Evolutionary conservation across 2,113 vertebrate species (phyloP), one percentile per base, ranked within the genome.

Genomic region (Scomber colias): DNA sequence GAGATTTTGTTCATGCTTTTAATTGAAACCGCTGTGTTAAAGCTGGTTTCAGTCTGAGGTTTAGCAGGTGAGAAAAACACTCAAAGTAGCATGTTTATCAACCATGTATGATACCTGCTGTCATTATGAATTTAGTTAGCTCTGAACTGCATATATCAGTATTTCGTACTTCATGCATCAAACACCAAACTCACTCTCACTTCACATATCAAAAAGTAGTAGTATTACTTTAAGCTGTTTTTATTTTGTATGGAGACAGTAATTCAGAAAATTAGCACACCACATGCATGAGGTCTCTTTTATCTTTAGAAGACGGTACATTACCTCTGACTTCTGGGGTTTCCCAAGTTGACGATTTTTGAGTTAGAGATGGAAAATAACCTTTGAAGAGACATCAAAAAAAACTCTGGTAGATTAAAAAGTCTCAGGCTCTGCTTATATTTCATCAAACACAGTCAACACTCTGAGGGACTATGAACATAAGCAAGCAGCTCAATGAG

Each of bases 351-450:
- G 9, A 35, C 57, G 24, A 45, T 7, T 88, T 87, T 84, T 46
- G 82, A 46, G 53, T 83, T 16, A 27, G 60, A 70, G 3, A 84
- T 87, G 91, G 89, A 93, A 92, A 93, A 75, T 16, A 71, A 87
- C 11, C 9, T 21, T 57, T 17, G 10, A 30, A 75, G 83, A 30
- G n/a, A 83, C 72, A 72, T 81, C 8, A 70, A 3, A 61, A 71
- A 27, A 81, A 89, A 48, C 63, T 57, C 55, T 19, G 3, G 50
- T 19, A 77, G 16, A 5, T 2, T 4, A 1, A 79, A 61, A 57
- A 73, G 46, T 35, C 35, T 76, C 30, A 48, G 11, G 63, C 27
- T 74, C 6, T 16, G 4, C 19, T 49, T 17, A 0, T 13, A 30
- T 44, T 67, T 51, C 13, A 12, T 69, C 49, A 16, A 75, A 62